phyloP scores from a whole-genome alignment of 2,888 invertebrate genomes.

The Euplagia quadripunctaria region DNA sequence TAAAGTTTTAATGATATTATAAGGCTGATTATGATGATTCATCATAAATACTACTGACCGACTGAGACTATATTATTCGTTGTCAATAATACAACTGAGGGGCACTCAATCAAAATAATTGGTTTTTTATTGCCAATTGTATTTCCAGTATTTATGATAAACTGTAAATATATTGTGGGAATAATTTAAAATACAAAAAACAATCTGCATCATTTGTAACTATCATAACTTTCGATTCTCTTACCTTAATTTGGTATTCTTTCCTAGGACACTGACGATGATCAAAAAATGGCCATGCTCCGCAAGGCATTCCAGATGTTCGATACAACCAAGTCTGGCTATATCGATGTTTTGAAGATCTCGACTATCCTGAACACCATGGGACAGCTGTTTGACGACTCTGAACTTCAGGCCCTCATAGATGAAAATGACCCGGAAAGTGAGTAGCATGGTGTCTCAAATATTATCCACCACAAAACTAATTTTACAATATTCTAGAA shows the following conservation, averaged over 20 bases:
- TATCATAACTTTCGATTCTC: too few species aligned
- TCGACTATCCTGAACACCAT: slow-evolving; percentile 97
- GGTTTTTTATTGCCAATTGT: neutral
- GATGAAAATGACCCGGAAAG: slow-evolving; percentile 97
- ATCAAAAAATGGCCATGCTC: slow-evolving; percentile 95
- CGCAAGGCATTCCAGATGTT: slow-evolving; percentile 99
- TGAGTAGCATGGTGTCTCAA: slow-evolving; percentile 53
- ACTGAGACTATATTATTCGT: neutral
- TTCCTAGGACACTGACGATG: slow-evolving; percentile 88
- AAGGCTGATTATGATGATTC: neutral
- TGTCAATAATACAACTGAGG: neutral
- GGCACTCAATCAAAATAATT: neutral
- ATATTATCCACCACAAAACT: neutral
- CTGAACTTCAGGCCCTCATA: slow-evolving; percentile 95
- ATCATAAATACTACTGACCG: neutral
- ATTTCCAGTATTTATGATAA: neutral
- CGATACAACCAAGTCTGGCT: slow-evolving; percentile 96
- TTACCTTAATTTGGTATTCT: slow-evolving; percentile 25
- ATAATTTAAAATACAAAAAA: neutral
- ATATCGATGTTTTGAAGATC: slow-evolving; percentile 96
- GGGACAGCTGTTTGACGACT: slow-evolving; percentile 97
- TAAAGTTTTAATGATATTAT: slow-evolving; percentile 25
- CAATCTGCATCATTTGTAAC: neutral
- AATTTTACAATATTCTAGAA: neutral
- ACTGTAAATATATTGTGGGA: neutral